These are phyloP conservation scores for Chrysogorgia sp. DNA, from an alignment of 92 coral and sea anemone genomes.

Conservation along the genomic window DNA sequence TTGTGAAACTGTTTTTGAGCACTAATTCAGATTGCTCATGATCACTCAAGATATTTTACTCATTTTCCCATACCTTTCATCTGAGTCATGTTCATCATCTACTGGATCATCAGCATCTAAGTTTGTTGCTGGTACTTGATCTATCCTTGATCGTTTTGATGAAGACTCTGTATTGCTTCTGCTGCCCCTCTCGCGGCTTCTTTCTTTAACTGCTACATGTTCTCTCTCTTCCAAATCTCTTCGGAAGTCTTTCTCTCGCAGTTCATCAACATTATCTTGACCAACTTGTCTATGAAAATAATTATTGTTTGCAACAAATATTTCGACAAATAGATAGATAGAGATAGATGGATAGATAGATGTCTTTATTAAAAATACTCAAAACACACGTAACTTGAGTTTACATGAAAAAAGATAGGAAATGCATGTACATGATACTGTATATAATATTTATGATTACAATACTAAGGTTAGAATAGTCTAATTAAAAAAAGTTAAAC, in stretches of 20 bases:
- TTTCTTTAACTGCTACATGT: constrained; percentile 85
- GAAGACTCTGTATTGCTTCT: constrained; percentile 73
- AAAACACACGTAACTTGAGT: too few relatives aligned
- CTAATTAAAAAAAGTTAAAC: too few relatives aligned
- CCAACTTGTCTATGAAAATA: constrained; percentile 73
- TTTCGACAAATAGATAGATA: too few relatives aligned
- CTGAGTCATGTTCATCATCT: constrained; percentile 91
- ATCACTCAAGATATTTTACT: background rate
- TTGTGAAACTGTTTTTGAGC: background rate
- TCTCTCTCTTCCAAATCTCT: constrained; percentile 95
- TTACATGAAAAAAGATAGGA: too few relatives aligned
- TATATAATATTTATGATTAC: too few relatives aligned
- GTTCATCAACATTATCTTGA: constrained; percentile 91
- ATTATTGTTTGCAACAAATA: too few relatives aligned
- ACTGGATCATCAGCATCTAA: constrained; percentile 99
- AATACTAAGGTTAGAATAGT: too few relatives aligned
- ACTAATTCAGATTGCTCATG: constrained; percentile 13
- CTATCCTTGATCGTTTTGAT: constrained; percentile 85
- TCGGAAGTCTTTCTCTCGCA: constrained; percentile 89
- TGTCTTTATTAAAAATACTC: too few relatives aligned
- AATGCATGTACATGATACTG: too few relatives aligned
- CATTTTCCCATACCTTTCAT: constrained; percentile 74
- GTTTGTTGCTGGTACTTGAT: constrained; percentile 78
- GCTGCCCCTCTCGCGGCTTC: constrained; percentile 83
- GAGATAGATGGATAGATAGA: too few relatives aligned